Conservation (phyloP, 2,113 vertebrate species). For the Apaloderma vittatum region DNA sequence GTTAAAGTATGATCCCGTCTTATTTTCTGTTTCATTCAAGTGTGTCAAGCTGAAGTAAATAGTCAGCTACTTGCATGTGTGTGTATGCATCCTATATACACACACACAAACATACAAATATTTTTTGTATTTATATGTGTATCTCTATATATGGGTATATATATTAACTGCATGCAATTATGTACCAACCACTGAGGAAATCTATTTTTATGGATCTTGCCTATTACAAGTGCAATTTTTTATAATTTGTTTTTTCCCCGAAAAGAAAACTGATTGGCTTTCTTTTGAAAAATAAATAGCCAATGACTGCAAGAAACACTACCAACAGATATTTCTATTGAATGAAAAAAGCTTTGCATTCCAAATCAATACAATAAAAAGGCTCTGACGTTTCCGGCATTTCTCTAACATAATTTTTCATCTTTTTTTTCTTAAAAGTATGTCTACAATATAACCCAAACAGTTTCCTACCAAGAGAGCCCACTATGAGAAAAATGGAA, state of each 20-base stretch:
- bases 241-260: background rate
- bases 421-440: slow-evolving; percentile 68
- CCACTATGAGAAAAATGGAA: slow-evolving; percentile 79
- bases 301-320: slow-evolving; percentile 68
- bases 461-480: slow-evolving; percentile 70
- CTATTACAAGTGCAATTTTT: background rate
- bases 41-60: background rate
- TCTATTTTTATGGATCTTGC: background rate
- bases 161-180: background rate
- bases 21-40: slow-evolving; percentile 42
- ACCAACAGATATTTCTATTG: slow-evolving; percentile 60
- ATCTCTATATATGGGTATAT: background rate
- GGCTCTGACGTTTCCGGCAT: slow-evolving; percentile 47
- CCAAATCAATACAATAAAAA: slow-evolving; percentile 71
- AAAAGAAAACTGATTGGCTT: slow-evolving; percentile 57
- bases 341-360: slow-evolving; percentile 69
- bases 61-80: background rate
- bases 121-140: slow-evolving; percentile 1
- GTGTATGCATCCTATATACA: background rate
- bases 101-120: background rate
- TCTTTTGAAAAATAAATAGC: slow-evolving; percentile 60
- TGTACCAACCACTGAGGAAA: background rate
- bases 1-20: background rate
- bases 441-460: slow-evolving; percentile 70
- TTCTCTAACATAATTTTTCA: slow-evolving; percentile 63